A percentile compares a stretch with the other conserved stretches of the same genome.
These are phyloP conservation scores for Rhinichthys klamathensis DNA, from an alignment of 2,113 vertebrate genomes.

Conservation along the genomic window DNA sequence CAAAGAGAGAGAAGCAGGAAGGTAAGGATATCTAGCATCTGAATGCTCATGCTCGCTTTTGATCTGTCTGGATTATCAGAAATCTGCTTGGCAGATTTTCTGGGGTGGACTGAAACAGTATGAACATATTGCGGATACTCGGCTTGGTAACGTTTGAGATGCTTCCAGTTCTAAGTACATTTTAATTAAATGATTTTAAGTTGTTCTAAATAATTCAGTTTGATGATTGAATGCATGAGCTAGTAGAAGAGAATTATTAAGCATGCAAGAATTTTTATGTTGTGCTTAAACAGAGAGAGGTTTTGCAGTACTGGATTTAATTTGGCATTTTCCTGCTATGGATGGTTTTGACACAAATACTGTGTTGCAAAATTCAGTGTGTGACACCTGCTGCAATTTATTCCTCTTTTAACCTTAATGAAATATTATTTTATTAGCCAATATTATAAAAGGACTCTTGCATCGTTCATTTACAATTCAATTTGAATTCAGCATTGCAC, in stretches of 20 bases:
- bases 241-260: background rate
- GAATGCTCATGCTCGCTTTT: constrained; percentile 46
- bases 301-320: background rate
- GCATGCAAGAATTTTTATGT: background rate
- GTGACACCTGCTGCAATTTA: constrained; percentile 1
- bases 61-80: constrained; percentile 22
- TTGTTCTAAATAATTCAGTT: background rate
- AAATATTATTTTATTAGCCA: background rate
- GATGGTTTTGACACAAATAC: background rate
- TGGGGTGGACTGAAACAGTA: background rate
- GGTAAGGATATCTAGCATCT: constrained; percentile 70
- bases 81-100: constrained; percentile 26
- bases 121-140: background rate
- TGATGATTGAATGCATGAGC: background rate
- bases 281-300: background rate
- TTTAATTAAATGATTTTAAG: background rate
- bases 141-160: background rate
- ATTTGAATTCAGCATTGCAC: background rate
- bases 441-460: background rate
- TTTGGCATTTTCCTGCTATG: background rate
- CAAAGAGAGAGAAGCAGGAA: constrained; percentile 68
- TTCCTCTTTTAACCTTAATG: background rate
- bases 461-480: background rate
- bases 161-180: background rate
- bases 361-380: background rate